Evolutionary conservation across 2,888 invertebrate species (phyloP), one percentile per base, ranked within the genome.

Genomic region (Argyresthia albistria): DNA sequence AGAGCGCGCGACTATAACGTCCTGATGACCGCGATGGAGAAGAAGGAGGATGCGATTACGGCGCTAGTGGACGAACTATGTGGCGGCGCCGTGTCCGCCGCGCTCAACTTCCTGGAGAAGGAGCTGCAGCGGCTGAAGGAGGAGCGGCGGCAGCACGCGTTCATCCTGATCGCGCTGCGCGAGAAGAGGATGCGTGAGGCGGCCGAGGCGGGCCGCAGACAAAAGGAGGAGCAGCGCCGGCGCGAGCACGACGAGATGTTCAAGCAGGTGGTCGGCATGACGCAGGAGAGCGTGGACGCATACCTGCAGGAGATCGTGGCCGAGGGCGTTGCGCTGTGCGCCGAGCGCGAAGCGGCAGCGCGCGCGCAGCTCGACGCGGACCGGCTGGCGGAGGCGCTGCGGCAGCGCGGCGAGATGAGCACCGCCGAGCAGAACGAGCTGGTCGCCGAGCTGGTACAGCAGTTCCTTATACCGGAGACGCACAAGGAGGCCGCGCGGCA

Each of bases 161-260:
- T 93, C 67, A 91, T 93, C 35, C 84, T 96, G 60, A 76, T 96
- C 43, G 94, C 95, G 0, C 35, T 95, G 64, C 88, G 93, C 36
- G 93, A 95, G 63, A 89, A 95, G 57, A 84, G 90, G 58, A 90
- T 91, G 67, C 87, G 94, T 0, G 96, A 96, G 72, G 95, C 95
- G 0, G 92, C 91, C 8, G 96, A 96, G 72, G 93, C 93, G 1
- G 95, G 95, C 0, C 80, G 92, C 50, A 79, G 95, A 15, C 95
- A 96, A 71, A 89, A 90, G 50, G 96, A 96, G 69, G 90, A 93
- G 58, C 88, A 91, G 53, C 80, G 93, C 43, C 82, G 95, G 7
- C 71, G 90, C 8, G 93, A 95, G 65, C 92, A 94, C 59, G 95
- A 96, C 60, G 93, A 95, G 72, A 91, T 96, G 69, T 96, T 95